A percentile compares a stretch with the other conserved stretches of the same genome.
Evolutionary conservation across 2,888 invertebrate species (phyloP).

Genomic region (Drosophila algonquin): DNA sequence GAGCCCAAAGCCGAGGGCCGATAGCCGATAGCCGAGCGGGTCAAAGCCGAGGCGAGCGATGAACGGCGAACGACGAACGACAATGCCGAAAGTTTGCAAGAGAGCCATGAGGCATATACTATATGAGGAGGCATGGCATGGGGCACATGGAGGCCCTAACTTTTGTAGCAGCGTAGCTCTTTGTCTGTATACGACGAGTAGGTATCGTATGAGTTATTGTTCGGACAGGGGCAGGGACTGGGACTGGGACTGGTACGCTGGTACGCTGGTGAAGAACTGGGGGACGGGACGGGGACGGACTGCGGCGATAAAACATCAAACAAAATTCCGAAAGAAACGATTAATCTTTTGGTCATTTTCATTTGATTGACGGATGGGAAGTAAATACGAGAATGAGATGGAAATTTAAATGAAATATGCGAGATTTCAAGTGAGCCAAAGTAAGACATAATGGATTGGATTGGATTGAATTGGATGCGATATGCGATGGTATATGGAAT

Average conservation of each 20-base stretch:
- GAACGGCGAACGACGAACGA: conserved; percentile 16
- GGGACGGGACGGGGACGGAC: conserved; percentile 40
- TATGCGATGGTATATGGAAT: background rate
- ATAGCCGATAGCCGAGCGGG: background rate
- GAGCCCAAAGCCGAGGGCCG: too few species aligned
- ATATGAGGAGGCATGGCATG: background rate
- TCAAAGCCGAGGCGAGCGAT: background rate
- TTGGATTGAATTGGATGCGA: conserved; percentile 1
- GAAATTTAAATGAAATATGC: conserved; percentile 30
- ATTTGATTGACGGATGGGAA: conserved; percentile 83
- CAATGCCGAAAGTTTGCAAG: conserved; percentile 61
- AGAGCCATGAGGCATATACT: background rate
- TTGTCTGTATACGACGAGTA: background rate
- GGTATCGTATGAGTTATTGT: conserved; percentile 35
- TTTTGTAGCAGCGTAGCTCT: conserved; percentile 1
- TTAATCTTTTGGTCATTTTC: conserved; percentile 83
- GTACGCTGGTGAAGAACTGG: background rate
- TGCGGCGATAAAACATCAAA: conserved; percentile 81
- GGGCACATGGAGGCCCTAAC: background rate
- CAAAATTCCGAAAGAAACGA: conserved; percentile 82
- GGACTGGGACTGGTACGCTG: conserved; percentile 12
- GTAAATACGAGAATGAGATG: conserved; percentile 63
- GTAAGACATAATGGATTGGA: conserved; percentile 38
- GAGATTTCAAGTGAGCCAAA: conserved; percentile 39
- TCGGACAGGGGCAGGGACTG: conserved; percentile 22